These are phyloP conservation scores for Turnix velox DNA, from an alignment of 2,113 vertebrate species.

Conservation along the genomic window DNA sequence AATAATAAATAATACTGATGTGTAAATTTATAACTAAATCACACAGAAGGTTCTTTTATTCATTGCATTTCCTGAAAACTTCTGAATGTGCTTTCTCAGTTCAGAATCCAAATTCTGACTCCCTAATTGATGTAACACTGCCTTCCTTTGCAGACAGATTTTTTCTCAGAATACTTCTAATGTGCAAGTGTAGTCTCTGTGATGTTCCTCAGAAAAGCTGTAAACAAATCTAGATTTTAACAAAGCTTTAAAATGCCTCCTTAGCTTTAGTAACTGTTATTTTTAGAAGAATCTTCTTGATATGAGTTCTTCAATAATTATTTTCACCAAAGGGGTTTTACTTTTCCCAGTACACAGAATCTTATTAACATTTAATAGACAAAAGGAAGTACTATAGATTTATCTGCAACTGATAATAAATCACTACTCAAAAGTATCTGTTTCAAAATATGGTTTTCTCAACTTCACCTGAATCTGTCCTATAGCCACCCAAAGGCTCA, in stretches of 20 bases:
- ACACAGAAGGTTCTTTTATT: background rate
- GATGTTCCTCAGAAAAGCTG: background rate
- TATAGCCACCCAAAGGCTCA: background rate
- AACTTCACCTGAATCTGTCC: background rate
- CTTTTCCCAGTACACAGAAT: background rate
- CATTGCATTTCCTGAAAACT: background rate
- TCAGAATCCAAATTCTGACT: background rate
- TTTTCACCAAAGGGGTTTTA: background rate
- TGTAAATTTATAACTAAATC: background rate
- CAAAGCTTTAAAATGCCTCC: background rate
- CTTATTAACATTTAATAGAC: background rate
- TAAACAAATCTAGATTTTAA: background rate
- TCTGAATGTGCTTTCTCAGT: background rate
- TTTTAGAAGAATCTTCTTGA: background rate
- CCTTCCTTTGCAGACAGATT: background rate
- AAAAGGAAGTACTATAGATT: background rate
- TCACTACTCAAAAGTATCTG: background rate
- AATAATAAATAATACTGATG: background rate
- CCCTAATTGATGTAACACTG: background rate
- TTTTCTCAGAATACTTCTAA: background rate
- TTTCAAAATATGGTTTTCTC: no score
- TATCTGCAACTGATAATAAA: background rate
- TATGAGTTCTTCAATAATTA: background rate
- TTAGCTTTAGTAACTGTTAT: background rate
- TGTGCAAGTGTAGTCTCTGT: background rate